Evolutionary conservation across 1,140 invertebrate genomes (phyloP).

Genomic region (Calosoma granatense): DNA sequence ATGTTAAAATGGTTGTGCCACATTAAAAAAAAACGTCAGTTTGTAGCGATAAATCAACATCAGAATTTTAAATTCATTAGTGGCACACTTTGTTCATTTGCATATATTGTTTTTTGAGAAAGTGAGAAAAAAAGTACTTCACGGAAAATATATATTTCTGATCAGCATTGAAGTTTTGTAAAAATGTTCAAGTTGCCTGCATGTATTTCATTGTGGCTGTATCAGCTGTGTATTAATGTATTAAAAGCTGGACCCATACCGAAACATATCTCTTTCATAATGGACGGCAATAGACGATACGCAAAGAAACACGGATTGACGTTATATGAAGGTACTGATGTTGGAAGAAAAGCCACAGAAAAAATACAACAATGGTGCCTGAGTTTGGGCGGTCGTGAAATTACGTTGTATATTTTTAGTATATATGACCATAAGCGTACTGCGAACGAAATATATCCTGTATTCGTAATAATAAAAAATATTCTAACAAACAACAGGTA

Average conservation of each 20-base stretch:
- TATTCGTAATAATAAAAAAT: neutral
- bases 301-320: conserved; percentile 72
- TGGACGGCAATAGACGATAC: conserved; percentile 97
- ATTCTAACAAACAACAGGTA: neutral
- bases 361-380: conserved; percentile 85
- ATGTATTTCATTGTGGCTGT: too few relatives aligned
- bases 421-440: neutral
- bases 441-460: neutral
- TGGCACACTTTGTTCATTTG: too few relatives aligned
- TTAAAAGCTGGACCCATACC: conserved; percentile 77
- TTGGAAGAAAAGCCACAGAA: conserved; percentile 90
- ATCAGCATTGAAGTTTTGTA: too few relatives aligned
- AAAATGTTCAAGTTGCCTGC: too few relatives aligned
- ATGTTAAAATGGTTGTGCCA: too few relatives aligned
- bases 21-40: too few relatives aligned
- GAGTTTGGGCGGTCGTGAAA: conserved; percentile 49
- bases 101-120: too few relatives aligned
- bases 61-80: too few relatives aligned
- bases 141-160: too few relatives aligned
- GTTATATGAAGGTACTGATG: conserved; percentile 73
- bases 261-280: conserved; percentile 90
- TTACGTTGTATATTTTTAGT: neutral
- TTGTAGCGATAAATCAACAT: too few relatives aligned
- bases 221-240: conserved; percentile 68
- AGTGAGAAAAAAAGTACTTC: too few relatives aligned